Evolutionary conservation across 2,888 invertebrate genomes (phyloP), one percentile per base, ranked within the genome.

Genomic region (Campoplex nolae): DNA sequence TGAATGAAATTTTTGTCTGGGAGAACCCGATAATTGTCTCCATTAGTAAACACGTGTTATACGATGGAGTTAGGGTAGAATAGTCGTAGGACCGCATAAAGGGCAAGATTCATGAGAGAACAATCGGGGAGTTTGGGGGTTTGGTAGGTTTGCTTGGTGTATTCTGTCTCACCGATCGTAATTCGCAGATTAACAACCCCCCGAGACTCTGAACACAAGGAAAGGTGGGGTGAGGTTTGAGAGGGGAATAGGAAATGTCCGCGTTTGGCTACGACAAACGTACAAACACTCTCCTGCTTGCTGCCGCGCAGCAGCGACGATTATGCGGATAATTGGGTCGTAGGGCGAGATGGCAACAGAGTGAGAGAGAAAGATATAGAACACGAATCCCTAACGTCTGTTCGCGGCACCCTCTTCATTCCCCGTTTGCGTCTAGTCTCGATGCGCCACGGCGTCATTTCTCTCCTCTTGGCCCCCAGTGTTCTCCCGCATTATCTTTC

Each of bases 301-400:
- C 32, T 42, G 18, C 23, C 35, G 58, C 28, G 74, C 65, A 68
- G 80, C 51, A 73, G 75, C 65, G 76, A 88, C 87, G 88, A 89
- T 89, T 89, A 89, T 88, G 86, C 88, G 87, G 86, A 89, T 88
- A 89, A 89, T 88, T 88, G 83, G 84, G 86, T 89, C 86, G 85
- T 58, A 84, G 70, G 71, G 75, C 56, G 38, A 65, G 76, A 79
- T 51, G 48, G 23, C 13, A 32, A 68, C 2, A 54, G 67, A 28
- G 54, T 67, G 51, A 62, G 16, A 45, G 68, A 68, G 76, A 2
- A 9, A 74, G 51, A 85, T 42, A 81, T 18, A 83, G 75, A 76
- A 45, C 67, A 54, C 32, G 48, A 65, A 51, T 48, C 74, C 62
- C 18, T 68, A 79, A 65, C 83, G 80, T 86, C 86, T 85, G 84